phyloP scores from a whole-genome alignment of 2,113 vertebrate species.

The Corythoichthys intestinalis region DNA sequence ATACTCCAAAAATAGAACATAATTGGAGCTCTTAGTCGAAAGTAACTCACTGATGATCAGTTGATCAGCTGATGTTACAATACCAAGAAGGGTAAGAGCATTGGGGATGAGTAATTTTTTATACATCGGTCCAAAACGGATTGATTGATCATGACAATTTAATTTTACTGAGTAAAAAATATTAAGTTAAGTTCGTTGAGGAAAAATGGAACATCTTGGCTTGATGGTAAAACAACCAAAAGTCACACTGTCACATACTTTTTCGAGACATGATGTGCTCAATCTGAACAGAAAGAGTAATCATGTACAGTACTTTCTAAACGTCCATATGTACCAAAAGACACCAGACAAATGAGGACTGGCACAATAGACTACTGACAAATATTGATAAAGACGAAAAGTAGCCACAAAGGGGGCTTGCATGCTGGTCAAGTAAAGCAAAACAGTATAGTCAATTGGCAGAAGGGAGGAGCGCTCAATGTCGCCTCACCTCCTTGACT shows the following conservation, averaged over 20 bases:
- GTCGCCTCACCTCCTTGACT: constrained; percentile 94
- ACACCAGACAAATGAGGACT: neutral
- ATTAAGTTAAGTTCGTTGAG: too few relatives aligned
- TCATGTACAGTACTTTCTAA: neutral
- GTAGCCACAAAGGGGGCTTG: constrained; percentile 5
- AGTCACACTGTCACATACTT: neutral
- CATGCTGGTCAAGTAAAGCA: neutral
- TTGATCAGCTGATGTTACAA: too few relatives aligned
- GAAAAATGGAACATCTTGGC: too few relatives aligned
- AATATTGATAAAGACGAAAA: neutral
- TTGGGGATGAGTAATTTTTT: too few relatives aligned
- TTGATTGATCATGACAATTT: too few relatives aligned
- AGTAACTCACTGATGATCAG: too few relatives aligned
- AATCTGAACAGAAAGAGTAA: neutral
- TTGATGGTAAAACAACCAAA: neutral
- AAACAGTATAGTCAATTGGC: constrained; percentile 29
- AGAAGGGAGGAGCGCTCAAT: constrained; percentile 68
- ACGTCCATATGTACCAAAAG: neutral
- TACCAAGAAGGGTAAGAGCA: too few relatives aligned
- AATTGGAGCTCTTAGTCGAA: too few relatives aligned
- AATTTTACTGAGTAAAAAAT: too few relatives aligned
- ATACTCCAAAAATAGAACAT: too few relatives aligned
- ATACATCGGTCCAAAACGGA: too few relatives aligned
- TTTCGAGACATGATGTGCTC: neutral
- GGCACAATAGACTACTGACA: neutral